Percentiles rank a stretch among this genome's conserved stretches.
phyloP scores from a whole-genome alignment of 2,888 invertebrate species.

The Drosophila vallismaia region DNA sequence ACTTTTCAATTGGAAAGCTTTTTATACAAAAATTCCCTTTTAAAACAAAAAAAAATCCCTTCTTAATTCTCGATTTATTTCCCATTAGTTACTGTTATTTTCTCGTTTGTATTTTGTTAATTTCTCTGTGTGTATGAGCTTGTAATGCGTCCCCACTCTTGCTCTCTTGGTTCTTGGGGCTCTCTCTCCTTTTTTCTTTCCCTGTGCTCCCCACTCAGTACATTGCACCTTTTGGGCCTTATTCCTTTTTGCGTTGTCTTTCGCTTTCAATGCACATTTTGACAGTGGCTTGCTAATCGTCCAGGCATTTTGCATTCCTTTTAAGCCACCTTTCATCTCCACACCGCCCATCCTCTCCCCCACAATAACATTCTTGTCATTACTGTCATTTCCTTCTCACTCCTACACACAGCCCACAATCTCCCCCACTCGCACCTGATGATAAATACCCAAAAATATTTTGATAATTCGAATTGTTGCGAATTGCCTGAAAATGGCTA shows the following conservation, averaged over 20 bases:
- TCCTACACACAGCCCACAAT: background rate
- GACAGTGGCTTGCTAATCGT: slow-evolving; percentile 76
- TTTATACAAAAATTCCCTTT: background rate
- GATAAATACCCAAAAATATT: slow-evolving; percentile 26
- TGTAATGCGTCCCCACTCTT: background rate
- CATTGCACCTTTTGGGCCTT: slow-evolving; percentile 69
- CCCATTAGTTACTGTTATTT: background rate
- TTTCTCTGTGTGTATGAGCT: background rate
- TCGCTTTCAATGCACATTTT: slow-evolving; percentile 78
- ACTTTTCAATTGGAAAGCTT: background rate
- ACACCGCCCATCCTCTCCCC: slow-evolving; percentile 8
- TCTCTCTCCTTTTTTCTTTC: too few relatives aligned
- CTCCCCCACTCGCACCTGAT: slow-evolving; percentile 21
- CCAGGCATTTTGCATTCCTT: slow-evolving; percentile 66
- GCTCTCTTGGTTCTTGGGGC: background rate
- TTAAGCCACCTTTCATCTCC: slow-evolving; percentile 6
- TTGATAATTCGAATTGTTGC: slow-evolving; percentile 43
- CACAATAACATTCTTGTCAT: slow-evolving; percentile 58
- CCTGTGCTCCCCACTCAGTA: slow-evolving; percentile 52
- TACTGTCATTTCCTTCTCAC: slow-evolving; percentile 66
- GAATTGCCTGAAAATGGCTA: slow-evolving; percentile 29
- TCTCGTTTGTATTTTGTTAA: background rate
- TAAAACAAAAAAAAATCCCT: background rate
- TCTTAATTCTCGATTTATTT: background rate
- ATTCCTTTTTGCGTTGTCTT: slow-evolving; percentile 49